phyloP scores from a whole-genome alignment of 2,888 invertebrate genomes.

The Tigriopus californicus region DNA sequence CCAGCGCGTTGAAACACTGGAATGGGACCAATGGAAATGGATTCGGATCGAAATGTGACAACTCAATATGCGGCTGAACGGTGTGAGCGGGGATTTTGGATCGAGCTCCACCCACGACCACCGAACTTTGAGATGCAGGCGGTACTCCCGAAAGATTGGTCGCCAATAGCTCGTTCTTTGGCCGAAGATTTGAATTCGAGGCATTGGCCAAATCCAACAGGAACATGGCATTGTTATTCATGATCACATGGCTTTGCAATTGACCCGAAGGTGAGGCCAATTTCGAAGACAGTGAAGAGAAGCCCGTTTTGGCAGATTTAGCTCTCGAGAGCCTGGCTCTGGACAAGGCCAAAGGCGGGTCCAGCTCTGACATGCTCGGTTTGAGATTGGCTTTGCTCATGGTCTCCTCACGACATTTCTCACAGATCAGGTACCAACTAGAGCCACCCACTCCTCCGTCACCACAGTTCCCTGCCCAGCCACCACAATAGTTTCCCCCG shows the following conservation, averaged over 20 bases:
- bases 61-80: not conserved
- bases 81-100: not conserved
- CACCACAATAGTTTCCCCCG: slow-evolving; percentile 63
- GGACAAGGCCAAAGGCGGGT: slow-evolving; percentile 20
- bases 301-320: slow-evolving; percentile 21
- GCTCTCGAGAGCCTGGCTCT: slow-evolving; percentile 22
- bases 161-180: no score
- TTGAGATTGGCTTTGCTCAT: slow-evolving; percentile 26
- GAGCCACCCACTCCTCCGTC: slow-evolving; percentile 54
- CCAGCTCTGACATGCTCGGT: slow-evolving; percentile 18
- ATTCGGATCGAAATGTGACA: slow-evolving; percentile 8
- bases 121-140: not conserved
- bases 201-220: slow-evolving; percentile 70
- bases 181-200: not conserved
- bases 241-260: slow-evolving; percentile 42
- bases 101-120: not conserved
- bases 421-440: slow-evolving; percentile 83
- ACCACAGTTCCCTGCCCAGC: slow-evolving; percentile 74
- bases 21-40: slow-evolving; percentile 25
- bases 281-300: slow-evolving; percentile 16
- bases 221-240: slow-evolving; percentile 87
- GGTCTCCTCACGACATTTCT: slow-evolving; percentile 64
- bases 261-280: not conserved
- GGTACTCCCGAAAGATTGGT: not conserved
- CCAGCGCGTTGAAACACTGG: slow-evolving; percentile 40